These are phyloP conservation scores for Helicoverpa zea DNA, from an alignment of 1,140 invertebrate genomes.

Conservation along the genomic window DNA sequence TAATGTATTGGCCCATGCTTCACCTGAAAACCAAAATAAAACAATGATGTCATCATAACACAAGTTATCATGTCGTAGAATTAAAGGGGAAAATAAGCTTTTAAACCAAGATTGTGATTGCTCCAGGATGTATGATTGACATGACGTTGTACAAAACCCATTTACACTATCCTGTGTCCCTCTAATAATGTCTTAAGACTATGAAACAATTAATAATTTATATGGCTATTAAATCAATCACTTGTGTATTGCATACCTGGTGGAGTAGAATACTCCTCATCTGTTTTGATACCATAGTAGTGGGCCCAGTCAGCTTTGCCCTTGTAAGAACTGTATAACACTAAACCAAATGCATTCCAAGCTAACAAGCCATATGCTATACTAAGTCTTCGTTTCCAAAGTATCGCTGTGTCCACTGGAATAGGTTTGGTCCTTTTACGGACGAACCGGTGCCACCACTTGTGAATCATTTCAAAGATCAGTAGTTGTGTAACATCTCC, in stretches of 20 bases:
- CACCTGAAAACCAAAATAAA: constrained; percentile 72
- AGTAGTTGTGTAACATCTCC: constrained; percentile 24
- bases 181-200: too few relatives aligned
- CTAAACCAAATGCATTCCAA: constrained; percentile 89
- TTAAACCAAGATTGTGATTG: too few relatives aligned
- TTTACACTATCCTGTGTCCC: too few relatives aligned
- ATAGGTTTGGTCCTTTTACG: constrained; percentile 88
- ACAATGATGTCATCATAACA: too few relatives aligned
- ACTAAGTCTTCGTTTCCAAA: constrained; percentile 88
- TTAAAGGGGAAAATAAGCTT: too few relatives aligned
- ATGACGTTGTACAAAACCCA: too few relatives aligned
- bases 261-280: constrained; percentile 86
- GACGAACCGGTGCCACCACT: constrained; percentile 85
- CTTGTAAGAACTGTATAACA: constrained; percentile 86
- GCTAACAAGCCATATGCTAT: constrained; percentile 88
- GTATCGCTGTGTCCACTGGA: constrained; percentile 84
- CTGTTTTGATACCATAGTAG: constrained; percentile 88
- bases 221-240: too few relatives aligned
- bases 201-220: too few relatives aligned
- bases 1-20: constrained; percentile 85
- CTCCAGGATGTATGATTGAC: too few relatives aligned
- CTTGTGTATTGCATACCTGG: constrained; percentile 77
- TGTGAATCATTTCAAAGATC: constrained; percentile 69
- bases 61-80: too few relatives aligned
- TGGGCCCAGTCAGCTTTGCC: constrained; percentile 89